Base-by-base conservation (phyloP, 2,797 vertebrate genomes). In the Esox lucius region DNA sequence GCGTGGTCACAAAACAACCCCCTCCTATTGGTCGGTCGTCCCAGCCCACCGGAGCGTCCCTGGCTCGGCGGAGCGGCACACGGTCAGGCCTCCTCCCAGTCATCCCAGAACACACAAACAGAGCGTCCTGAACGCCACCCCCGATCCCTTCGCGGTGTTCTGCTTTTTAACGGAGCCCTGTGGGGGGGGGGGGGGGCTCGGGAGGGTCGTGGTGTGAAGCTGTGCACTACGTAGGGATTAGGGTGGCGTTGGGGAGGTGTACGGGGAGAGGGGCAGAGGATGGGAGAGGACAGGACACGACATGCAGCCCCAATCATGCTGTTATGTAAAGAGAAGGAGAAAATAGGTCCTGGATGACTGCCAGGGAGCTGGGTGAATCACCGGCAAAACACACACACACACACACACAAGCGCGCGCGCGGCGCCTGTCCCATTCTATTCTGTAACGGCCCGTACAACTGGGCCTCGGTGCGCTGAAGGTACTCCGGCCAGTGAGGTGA, bases 241-340 rank as follows among this genome's bases (percentile, higher is more conserved):
- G 80, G 68, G 79, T 77, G 78, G 83, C 3, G 35, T 39, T 39
- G 35, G 3, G 35, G 35, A 39, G 35, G 35, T 35, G 39, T 35
- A 7, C 35, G 79, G 75, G 82, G 78, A 76, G 77, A 85, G 70
- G 77, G 84, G 31, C 79, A 79, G 79, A 83, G 79, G 75, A 81
- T 76, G 87, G 85, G 80, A 87, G 79, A 83, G 79, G 75, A 81
- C 75, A 87, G 85, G 80, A 87, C 86, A 83, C 87, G 82, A 90
- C 82, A 89, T 82, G 72, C 78, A 75, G 86, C 82, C 79, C 86
- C 72, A 82, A 84, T 85, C 85, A 85, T 85, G 84, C 82, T 80
- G 85, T 94, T 94, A 93, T 90, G 91, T 93, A 94, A 94, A 93
- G 85, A 91, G 71, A 77, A 79, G 70, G 74, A 74, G 90, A 91